These are phyloP conservation scores for Sus scrofa DNA, from an alignment of 2,113 vertebrate species.

Conservation along the genomic window T2T-Sscrofa CM000812.6:17867501-17868000, in stretches of 20 bases:
- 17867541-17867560: constrained; percentile 9
- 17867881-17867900: background rate
- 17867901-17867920: background rate
- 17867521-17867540: background rate
- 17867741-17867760: background rate
- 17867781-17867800: background rate
- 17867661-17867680: background rate
- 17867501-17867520: constrained; percentile 47
- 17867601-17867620: background rate
- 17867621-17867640: background rate
- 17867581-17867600: constrained; percentile 25
- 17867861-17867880: background rate
- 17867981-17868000: background rate
- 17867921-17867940: background rate
- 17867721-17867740: background rate
- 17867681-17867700: constrained; percentile 10
- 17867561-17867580: background rate
- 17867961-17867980: background rate
- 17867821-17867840: background rate
- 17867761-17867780: background rate
- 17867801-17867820: background rate
- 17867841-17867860: background rate
- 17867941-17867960: background rate
- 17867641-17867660: background rate
- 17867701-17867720: background rate